Evolutionary conservation across 2,113 vertebrate species (phyloP).

Genomic region (Zeus faber): DNA sequence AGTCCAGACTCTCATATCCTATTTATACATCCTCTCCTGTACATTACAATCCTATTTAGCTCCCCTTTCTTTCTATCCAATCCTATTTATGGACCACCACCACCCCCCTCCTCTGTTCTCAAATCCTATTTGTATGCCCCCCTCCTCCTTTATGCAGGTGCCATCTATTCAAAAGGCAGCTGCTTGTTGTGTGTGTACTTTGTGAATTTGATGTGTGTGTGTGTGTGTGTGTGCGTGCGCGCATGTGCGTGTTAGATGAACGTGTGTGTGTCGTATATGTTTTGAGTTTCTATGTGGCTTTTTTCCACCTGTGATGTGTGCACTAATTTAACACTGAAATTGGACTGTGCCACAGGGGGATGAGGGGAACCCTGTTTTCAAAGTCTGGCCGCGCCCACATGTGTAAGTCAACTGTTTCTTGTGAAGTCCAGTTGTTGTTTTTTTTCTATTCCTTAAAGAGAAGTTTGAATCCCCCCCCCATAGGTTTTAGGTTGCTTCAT

Average conservation of each 20-base stretch:
- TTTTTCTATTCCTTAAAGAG: conserved; percentile 12
- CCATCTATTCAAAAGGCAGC: conserved; percentile 65
- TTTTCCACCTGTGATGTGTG: conserved; percentile 53
- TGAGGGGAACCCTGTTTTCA: conserved; percentile 37
- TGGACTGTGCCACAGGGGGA: conserved; percentile 49
- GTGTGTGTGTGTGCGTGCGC: conserved; percentile 30
- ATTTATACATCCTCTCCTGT: conserved; percentile 70
- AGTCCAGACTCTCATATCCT: conserved; percentile 70
- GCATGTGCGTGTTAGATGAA: neutral
- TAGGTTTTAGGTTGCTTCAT: conserved; percentile 12
- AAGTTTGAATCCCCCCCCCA: too few species aligned
- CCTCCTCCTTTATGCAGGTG: conserved; percentile 62
- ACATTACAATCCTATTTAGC: conserved; percentile 76
- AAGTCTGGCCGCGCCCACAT: conserved; percentile 25
- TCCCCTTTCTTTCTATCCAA: conserved; percentile 64
- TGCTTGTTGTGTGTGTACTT: conserved; percentile 52
- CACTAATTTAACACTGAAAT: conserved; percentile 57
- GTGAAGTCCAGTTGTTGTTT: conserved; percentile 16
- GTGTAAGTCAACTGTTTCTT: conserved; percentile 37
- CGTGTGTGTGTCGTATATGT: too few species aligned
- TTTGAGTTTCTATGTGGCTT: too few species aligned
- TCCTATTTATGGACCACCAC: conserved; percentile 68
- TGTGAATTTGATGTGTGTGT: conserved; percentile 4
- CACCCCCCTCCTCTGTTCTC: conserved; percentile 40
- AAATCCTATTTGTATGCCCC: conserved; percentile 65